Percentiles rank a stretch among this genome's conserved stretches.
These are phyloP conservation scores for Grus americana DNA, from an alignment of 2,113 vertebrate genomes.

Conservation along the genomic window DNA sequence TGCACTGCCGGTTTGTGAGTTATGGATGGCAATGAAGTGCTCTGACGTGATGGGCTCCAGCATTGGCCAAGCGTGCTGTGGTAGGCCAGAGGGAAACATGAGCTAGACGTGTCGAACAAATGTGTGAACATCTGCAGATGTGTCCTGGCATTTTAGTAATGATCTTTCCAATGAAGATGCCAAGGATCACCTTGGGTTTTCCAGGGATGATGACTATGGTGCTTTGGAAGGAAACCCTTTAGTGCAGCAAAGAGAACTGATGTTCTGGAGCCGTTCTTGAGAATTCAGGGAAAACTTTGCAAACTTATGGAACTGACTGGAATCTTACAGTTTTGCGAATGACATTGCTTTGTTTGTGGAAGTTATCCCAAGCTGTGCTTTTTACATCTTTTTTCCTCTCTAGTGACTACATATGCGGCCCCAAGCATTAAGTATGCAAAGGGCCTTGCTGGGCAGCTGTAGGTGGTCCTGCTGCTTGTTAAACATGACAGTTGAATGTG, in stretches of 20 bases:
- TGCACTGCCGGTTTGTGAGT: not conserved
- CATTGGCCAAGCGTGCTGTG: not conserved
- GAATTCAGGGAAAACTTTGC: not conserved
- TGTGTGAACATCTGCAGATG: not conserved
- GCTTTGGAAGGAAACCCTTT: not conserved
- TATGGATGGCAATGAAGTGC: not conserved
- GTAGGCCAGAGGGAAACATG: not conserved
- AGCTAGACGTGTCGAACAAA: not conserved
- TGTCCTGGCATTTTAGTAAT: not conserved
- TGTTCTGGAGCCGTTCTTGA: not conserved
- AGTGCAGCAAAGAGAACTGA: not conserved
- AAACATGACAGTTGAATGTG: not conserved
- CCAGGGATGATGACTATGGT: not conserved
- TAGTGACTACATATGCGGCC: not conserved
- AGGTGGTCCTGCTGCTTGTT: not conserved
- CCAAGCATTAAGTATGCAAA: not conserved
- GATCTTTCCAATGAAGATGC: not conserved
- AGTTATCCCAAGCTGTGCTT: not conserved
- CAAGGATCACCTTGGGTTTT: not conserved
- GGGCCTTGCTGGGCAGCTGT: not conserved
- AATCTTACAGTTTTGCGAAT: not conserved
- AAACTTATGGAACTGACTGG: not conserved
- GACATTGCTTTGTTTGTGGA: not conserved
- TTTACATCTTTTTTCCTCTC: not conserved
- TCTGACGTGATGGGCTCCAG: not conserved